Conservation (phyloP, 1,140 invertebrate species). For the Pemphigus obesinymphae region DNA sequence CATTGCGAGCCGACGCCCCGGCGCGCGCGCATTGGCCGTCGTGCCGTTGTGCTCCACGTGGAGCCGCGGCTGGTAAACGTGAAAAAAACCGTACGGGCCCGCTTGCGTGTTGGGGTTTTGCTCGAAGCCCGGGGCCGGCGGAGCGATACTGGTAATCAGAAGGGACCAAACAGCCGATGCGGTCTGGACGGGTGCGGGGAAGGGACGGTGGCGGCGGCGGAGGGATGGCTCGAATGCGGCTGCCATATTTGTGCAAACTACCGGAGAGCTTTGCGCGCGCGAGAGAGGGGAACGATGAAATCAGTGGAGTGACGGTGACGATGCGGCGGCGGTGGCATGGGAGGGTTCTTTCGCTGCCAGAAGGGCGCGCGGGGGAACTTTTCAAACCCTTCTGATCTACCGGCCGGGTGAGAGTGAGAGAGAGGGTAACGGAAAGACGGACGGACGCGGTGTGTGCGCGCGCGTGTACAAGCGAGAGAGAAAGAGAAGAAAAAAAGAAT, state of each 20-base stretch:
- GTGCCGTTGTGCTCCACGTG: conserved; percentile 33
- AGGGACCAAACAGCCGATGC: conserved; percentile 43
- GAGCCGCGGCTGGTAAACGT: conserved; percentile 25
- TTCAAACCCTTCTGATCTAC: conserved; percentile 37
- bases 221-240: conserved; percentile 43
- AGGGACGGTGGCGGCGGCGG: not conserved
- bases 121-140: conserved; percentile 16
- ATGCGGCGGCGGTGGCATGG: conserved; percentile 10
- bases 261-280: conserved; percentile 40
- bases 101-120: conserved; percentile 40
- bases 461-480: not conserved
- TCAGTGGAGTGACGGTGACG: conserved; percentile 42
- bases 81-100: conserved; percentile 39
- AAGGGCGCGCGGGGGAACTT: conserved; percentile 19
- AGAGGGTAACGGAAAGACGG: not conserved
- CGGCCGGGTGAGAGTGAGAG: not conserved
- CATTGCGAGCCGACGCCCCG: not conserved
- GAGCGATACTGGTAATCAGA: conserved; percentile 48
- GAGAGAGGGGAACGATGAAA: conserved; percentile 42
- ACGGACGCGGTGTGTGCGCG: not conserved
- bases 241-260: conserved; percentile 47
- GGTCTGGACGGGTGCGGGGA: not conserved
- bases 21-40: not conserved
- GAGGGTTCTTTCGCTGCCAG: not conserved
- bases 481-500: conserved; percentile 33